Base-by-base conservation (phyloP, 2,113 vertebrate genomes). In the Tenebrosternarchus preto region DNA sequence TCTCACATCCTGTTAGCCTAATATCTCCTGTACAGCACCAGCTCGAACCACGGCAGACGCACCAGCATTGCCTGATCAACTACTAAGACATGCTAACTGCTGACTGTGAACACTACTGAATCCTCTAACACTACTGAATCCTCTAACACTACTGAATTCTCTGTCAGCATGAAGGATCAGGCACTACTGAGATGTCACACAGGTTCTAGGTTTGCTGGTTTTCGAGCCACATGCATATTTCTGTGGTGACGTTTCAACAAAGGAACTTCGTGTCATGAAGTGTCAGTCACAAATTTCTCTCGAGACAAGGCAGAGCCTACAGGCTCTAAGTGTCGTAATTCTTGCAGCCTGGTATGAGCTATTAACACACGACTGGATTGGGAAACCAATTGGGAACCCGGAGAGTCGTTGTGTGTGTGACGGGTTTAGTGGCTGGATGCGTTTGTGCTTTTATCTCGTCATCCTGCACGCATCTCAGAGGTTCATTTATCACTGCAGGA, bases 41-140 rank as follows among this genome's bases (percentile, higher is more conserved):
- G 63, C 17, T 29, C 59, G 77, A 59, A 85, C 70, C 80, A 85
- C 24, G 39, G 56, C 78, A 71, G 5, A n/a, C 16, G 50, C 25
- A 20, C 22, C 20, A 39, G n/a, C 24, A 20, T 24, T 31, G 39
- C 61, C 61, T 24, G 46, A 68, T 57, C 56, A 77, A 55, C 25
- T 8, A 27, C 74, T 20, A 31, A 67, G 43, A 55, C 5, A 33
- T 4, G 2, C 50, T 53, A 25, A 22, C 11, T 4, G 2, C 29
- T 33, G 63, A 19, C 63, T 31, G 27, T 16, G 57, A 17, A 27
- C 12, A 12, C 60, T 29, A 33, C 7, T 66, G 16, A 64, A 25
- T 9, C 5, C 43, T 46, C 11, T 46, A 9, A 46, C 11, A 50
- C 43, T 50, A 15, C 43, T 50, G 43, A 72, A 31, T 55, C 66